Percentiles rank a stretch among this genome's conserved stretches.
These are phyloP conservation scores for Drosophila tripunctata DNA, from an alignment of 2,888 invertebrate genomes.

Conservation along the genomic window DNA sequence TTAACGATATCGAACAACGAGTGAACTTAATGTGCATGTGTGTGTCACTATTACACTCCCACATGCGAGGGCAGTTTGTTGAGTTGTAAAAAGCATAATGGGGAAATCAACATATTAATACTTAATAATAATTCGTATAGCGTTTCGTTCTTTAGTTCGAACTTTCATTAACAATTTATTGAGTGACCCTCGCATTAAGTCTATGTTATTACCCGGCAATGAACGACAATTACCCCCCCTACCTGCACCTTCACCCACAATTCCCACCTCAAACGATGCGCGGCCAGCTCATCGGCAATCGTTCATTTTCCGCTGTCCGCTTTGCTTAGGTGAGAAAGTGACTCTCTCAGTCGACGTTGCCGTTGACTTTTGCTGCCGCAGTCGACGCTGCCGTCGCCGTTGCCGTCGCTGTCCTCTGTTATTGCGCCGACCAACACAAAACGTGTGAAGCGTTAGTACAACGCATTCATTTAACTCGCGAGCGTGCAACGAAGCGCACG, in stretches of 20 bases:
- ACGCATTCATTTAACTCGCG: conserved; percentile 64
- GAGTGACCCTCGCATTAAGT: conserved; percentile 19
- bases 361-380: background rate
- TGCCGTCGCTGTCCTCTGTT: conserved; percentile 13
- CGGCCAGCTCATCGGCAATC: conserved; percentile 58
- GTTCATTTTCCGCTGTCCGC: conserved; percentile 1
- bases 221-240: conserved; percentile 43
- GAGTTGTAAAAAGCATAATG: background rate
- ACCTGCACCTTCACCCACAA: conserved; percentile 69
- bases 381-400: conserved; percentile 18
- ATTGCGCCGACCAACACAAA: conserved; percentile 51
- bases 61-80: conserved; percentile 36
- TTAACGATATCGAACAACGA: conserved; percentile 23
- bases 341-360: conserved; percentile 27
- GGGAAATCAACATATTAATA: background rate
- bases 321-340: conserved; percentile 52
- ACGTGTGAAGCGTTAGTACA: conserved; percentile 56
- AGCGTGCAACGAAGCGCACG: conserved; percentile 63
- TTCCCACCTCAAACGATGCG: conserved; percentile 48
- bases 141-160: no score
- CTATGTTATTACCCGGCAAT: conserved; percentile 13
- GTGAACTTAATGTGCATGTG: background rate
- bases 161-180: background rate
- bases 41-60: background rate
- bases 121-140: no score